Evolutionary conservation across 2,797 vertebrate species (phyloP).

Genomic region (Hirundo rustica): DNA sequence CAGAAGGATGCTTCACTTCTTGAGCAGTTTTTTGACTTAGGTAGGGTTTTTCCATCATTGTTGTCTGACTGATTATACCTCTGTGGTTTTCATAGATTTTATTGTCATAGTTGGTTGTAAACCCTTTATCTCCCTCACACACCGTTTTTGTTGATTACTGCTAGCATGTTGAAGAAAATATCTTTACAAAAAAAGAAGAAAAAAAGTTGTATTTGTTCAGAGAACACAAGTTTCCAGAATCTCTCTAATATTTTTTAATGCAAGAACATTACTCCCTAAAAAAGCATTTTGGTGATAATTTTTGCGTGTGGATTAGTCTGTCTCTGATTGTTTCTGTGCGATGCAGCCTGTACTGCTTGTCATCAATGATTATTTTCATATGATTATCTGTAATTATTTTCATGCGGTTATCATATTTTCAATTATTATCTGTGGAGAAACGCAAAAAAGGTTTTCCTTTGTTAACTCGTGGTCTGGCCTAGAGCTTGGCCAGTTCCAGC

Average conservation of each 20-base stretch:
- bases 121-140: background rate
- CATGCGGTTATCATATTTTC: too few relatives aligned
- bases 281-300: background rate
- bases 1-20: background rate
- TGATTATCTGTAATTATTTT: too few relatives aligned
- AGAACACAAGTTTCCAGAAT: background rate
- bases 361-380: background rate
- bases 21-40: background rate
- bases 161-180: background rate
- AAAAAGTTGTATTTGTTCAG: background rate
- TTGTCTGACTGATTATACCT: background rate
- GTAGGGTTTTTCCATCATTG: background rate
- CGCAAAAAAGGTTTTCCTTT: background rate
- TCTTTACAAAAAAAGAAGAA: background rate
- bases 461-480: background rate
- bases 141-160: background rate
- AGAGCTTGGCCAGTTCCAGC: background rate
- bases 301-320: background rate
- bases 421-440: background rate
- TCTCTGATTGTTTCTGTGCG: background rate
- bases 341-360: background rate
- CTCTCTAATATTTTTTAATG: background rate
- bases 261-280: background rate
- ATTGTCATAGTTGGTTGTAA: background rate
- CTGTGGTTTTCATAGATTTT: background rate